A percentile compares a stretch with the other conserved stretches of the same genome.
Evolutionary conservation across 2,113 vertebrate species (phyloP).

Genomic region (Cyrtonyx montezumae): DNA sequence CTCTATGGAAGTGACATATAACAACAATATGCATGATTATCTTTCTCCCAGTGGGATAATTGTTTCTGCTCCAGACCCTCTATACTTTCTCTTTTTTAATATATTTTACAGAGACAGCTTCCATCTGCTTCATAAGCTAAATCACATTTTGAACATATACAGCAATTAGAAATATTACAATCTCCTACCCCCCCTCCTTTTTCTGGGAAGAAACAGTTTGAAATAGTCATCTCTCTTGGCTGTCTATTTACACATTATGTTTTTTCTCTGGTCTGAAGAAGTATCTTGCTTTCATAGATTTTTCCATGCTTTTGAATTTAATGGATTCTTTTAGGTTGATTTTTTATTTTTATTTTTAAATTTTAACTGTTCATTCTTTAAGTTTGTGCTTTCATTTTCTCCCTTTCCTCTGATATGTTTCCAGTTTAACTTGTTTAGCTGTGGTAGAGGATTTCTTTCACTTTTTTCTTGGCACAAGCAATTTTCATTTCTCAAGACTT

Average conservation of each 20-base stretch:
- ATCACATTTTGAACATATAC: neutral
- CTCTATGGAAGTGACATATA: neutral
- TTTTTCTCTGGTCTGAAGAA: neutral
- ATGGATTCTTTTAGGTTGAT: neutral
- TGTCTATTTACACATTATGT: fast-evolving
- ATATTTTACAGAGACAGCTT: neutral
- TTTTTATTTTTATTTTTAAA: neutral
- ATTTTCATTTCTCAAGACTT: neutral
- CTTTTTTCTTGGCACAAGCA: neutral
- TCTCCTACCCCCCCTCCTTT: neutral
- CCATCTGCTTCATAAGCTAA: neutral
- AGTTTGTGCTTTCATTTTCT: neutral
- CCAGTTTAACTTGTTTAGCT: neutral
- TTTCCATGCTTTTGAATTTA: neutral
- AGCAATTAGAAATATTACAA: neutral
- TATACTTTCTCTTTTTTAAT: neutral
- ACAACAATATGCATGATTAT: slow-evolving; percentile 7
- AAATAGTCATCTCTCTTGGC: neutral
- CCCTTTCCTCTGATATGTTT: neutral
- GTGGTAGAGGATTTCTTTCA: neutral
- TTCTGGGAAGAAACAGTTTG: neutral
- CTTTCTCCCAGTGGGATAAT: slow-evolving; percentile 32
- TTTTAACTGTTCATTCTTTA: neutral
- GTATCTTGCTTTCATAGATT: neutral
- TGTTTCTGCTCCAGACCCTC: slow-evolving; percentile 20